Conservation (phyloP, 2,113 vertebrate genomes). For the Thamnophis sirtalis region DNA sequence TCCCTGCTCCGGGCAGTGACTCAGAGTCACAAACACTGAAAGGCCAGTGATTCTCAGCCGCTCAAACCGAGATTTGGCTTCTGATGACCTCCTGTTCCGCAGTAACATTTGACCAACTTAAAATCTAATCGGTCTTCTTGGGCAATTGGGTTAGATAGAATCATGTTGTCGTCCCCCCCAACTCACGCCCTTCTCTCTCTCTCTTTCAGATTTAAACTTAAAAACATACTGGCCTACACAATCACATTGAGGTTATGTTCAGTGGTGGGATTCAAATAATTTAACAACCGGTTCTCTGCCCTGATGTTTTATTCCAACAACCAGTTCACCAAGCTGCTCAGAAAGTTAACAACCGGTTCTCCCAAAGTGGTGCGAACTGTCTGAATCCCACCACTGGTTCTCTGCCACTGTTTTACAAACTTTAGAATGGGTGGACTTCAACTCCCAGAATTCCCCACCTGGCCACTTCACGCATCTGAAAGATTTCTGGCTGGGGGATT, state of each 20-base stretch:
- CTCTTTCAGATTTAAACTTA: neutral
- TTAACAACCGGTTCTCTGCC: no score
- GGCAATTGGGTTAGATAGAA: neutral
- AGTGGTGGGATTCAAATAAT: no score
- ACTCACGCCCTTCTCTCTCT: neutral
- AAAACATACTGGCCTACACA: neutral
- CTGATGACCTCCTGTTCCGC: no score
- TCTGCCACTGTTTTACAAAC: neutral
- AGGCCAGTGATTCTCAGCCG: rapidly evolving
- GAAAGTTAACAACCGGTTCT: no score
- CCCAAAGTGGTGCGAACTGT: no score
- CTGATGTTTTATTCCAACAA: no score
- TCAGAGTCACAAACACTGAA: neutral
- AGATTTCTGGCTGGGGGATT: neutral
- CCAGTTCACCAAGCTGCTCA: no score
- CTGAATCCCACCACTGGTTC: neutral
- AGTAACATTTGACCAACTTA: neutral
- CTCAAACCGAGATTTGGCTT: no score
- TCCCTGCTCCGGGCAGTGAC: neutral
- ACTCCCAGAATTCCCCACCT: neutral
- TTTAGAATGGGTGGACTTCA: neutral
- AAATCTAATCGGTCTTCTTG: neutral
- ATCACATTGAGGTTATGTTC: neutral
- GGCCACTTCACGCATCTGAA: neutral
- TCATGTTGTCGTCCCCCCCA: neutral